phyloP scores from a whole-genome alignment of 2,113 vertebrate genomes.

The Peucedramus taeniatus region DNA sequence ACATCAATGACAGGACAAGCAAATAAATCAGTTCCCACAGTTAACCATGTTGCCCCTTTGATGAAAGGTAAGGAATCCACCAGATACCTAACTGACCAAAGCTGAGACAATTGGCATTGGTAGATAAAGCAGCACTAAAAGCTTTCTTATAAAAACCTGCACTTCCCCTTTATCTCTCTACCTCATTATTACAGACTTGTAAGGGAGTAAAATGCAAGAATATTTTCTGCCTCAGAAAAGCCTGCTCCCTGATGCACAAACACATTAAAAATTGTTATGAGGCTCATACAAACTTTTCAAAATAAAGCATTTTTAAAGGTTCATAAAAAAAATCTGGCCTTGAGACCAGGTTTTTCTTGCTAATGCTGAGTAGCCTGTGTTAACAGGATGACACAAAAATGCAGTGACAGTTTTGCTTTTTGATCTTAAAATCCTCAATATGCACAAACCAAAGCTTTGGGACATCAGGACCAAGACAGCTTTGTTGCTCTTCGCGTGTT shows the following conservation, averaged over 20 bases:
- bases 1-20: background rate
- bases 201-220: background rate
- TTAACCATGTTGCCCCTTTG: background rate
- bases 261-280: background rate
- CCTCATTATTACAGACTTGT: background rate
- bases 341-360: background rate
- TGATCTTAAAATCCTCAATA: background rate
- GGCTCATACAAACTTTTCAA: background rate
- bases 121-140: background rate
- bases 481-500: background rate
- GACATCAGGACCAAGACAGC: background rate
- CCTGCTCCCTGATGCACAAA: background rate
- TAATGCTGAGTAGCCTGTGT: background rate
- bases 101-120: background rate
- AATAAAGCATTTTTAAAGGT: background rate
- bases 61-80: background rate
- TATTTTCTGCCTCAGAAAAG: background rate
- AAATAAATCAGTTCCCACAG: background rate
- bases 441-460: background rate
- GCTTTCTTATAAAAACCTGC: background rate
- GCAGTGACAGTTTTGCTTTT: background rate
- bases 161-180: background rate
- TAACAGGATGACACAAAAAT: background rate
- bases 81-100: background rate
- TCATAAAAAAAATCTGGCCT: background rate